phyloP scores from a whole-genome alignment of 2,888 invertebrate genomes.

The Mycalesis mineus region DNA sequence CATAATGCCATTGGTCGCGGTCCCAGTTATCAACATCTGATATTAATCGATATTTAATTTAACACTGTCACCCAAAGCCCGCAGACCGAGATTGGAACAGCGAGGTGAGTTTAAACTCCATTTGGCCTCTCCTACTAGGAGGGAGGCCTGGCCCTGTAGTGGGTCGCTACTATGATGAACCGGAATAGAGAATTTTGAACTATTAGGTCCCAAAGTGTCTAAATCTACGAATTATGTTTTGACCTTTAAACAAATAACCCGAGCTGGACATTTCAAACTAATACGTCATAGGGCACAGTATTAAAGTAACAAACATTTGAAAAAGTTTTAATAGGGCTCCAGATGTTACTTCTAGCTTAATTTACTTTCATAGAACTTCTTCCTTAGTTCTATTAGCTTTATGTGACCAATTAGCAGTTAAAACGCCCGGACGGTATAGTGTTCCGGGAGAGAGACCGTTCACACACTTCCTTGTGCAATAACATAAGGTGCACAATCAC shows the following conservation, averaged over 20 bases:
- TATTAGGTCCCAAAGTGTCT: too few relatives aligned
- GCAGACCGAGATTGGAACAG: too few relatives aligned
- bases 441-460: conserved; percentile 17
- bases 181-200: too few relatives aligned
- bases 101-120: too few relatives aligned
- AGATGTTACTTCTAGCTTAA: conserved; percentile 12
- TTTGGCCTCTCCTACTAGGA: too few relatives aligned
- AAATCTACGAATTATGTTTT: too few relatives aligned
- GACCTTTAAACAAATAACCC: neutral
- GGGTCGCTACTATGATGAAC: too few relatives aligned
- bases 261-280: neutral
- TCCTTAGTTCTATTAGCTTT: conserved; percentile 22
- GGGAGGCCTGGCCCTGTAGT: too few relatives aligned
- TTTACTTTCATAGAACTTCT: conserved; percentile 16
- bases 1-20: too few relatives aligned
- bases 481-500: neutral
- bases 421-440: conserved; percentile 13
- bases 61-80: too few relatives aligned
- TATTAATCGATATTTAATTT: too few relatives aligned
- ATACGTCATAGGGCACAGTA: neutral
- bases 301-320: conserved; percentile 7
- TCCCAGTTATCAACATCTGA: too few relatives aligned
- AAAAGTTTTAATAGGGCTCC: conserved; percentile 12
- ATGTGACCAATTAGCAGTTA: conserved; percentile 24
- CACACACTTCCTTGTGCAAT: conserved; percentile 3